Conservation (phyloP, 2,888 invertebrate genomes). For the Laspeyria flexula region DNA sequence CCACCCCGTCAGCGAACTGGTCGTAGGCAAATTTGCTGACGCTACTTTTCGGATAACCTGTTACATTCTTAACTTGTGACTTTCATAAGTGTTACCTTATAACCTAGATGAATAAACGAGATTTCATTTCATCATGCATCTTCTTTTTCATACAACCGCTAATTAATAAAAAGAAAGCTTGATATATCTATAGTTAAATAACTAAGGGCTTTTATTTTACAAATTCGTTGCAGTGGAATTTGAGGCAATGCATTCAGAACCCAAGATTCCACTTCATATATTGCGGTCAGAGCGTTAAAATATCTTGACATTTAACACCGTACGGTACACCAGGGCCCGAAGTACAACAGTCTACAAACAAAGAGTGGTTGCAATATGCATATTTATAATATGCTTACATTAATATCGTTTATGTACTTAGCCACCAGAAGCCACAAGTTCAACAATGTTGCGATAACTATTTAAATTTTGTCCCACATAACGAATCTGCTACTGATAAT, state of each 20-base stretch:
- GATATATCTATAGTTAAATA: background rate
- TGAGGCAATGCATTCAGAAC: background rate
- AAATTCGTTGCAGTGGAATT: background rate
- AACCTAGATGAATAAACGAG: too few relatives aligned
- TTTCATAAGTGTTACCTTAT: too few relatives aligned
- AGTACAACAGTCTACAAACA: constrained; percentile 32
- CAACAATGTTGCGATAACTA: constrained; percentile 51
- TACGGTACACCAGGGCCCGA: constrained; percentile 21
- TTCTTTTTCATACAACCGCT: too few relatives aligned
- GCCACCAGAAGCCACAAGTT: constrained; percentile 38
- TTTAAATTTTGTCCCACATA: constrained; percentile 61
- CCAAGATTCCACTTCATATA: background rate
- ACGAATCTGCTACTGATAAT: constrained; percentile 33
- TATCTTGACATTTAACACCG: constrained; percentile 35
- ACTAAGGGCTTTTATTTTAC: background rate
- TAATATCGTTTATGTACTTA: constrained; percentile 38
- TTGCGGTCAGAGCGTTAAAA: constrained; percentile 18
- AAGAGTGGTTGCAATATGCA: constrained; percentile 44
- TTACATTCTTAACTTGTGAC: too few relatives aligned
- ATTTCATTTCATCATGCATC: too few relatives aligned
- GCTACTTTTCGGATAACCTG: too few relatives aligned
- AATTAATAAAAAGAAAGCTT: background rate
- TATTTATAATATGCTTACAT: constrained; percentile 38
- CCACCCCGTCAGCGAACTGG: too few relatives aligned
- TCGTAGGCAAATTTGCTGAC: too few relatives aligned